Percentiles rank a stretch among this genome's conserved stretches.
Conservation (phyloP, 2,888 invertebrate species). For the Philaethria dido region DNA sequence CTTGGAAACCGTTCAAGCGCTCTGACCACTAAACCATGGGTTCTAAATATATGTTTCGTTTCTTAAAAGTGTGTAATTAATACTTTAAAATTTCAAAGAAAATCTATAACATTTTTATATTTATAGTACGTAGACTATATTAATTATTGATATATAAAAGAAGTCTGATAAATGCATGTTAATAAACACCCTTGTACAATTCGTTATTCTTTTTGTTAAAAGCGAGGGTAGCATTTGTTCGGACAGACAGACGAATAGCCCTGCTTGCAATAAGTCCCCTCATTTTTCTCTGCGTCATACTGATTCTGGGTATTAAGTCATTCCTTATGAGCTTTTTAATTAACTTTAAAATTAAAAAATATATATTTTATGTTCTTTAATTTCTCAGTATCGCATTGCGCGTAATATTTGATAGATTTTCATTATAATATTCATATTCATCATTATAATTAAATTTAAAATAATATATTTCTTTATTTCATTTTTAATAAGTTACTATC, state of each 20-base stretch:
- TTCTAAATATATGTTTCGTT: too few relatives aligned
- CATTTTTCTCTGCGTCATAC: slow-evolving; percentile 17
- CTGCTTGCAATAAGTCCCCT: slow-evolving; percentile 14
- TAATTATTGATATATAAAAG: not conserved
- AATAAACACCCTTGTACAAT: not conserved
- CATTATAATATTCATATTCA: too few relatives aligned
- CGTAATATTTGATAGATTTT: too few relatives aligned
- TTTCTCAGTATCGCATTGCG: too few relatives aligned
- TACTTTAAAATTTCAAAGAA: too few relatives aligned
- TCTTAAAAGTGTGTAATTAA: too few relatives aligned
- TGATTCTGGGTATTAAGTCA: slow-evolving; percentile 13
- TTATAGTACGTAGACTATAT: not conserved
- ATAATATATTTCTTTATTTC: too few relatives aligned
- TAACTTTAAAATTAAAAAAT: not conserved
- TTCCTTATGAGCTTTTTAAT: slow-evolving; percentile 2
- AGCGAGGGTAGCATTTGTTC: slow-evolving; percentile 21
- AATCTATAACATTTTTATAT: too few relatives aligned
- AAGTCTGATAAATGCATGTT: slow-evolving; percentile 16
- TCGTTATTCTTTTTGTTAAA: slow-evolving; percentile 23
- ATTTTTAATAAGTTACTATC: too few relatives aligned
- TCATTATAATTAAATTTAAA: too few relatives aligned
- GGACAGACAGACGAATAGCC: slow-evolving; percentile 20
- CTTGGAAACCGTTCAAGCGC: too few relatives aligned
- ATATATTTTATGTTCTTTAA: not conserved
- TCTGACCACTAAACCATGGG: too few relatives aligned